Percentiles rank a stretch among this genome's conserved stretches.
Conservation (phyloP, 2,888 invertebrate species). For the Ceraclea dissimilis region DNA sequence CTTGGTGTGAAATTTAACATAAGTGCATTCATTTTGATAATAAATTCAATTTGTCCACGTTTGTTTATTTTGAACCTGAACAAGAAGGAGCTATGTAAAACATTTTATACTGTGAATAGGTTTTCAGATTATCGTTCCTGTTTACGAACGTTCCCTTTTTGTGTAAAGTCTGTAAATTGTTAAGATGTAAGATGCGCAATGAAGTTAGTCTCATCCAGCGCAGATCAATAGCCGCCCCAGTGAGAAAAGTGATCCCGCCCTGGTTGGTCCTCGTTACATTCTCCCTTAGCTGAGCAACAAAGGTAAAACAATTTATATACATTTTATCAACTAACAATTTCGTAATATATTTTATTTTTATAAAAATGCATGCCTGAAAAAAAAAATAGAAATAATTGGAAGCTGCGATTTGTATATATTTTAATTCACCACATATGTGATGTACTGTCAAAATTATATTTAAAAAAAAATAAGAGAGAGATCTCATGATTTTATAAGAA, state of each 20-base stretch:
- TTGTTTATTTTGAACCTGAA: not conserved
- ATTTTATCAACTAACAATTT: not conserved
- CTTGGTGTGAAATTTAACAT: not conserved
- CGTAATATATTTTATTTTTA: too few relatives aligned
- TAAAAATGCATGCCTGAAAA: too few relatives aligned
- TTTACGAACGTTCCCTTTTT: not conserved
- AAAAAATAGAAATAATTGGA: too few relatives aligned
- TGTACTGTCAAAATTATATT: too few relatives aligned
- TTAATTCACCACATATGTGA: too few relatives aligned
- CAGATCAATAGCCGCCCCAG: conserved; percentile 14
- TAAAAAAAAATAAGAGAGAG: too few relatives aligned
- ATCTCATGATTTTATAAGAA: too few relatives aligned
- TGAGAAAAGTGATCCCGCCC: conserved; percentile 12
- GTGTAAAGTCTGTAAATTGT: not conserved
- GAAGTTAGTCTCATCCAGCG: conserved; percentile 5
- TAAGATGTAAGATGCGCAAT: not conserved
- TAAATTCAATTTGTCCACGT: not conserved
- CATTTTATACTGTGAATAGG: not conserved
- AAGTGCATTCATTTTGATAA: not conserved
- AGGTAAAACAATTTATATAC: conserved; percentile 6
- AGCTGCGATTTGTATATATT: too few relatives aligned
- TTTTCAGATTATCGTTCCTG: not conserved
- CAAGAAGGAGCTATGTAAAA: not conserved
- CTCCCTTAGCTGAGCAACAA: conserved; percentile 8
- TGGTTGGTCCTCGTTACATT: conserved; percentile 5